Evolutionary conservation across 1,140 invertebrate species (phyloP), one percentile per base, ranked within the genome.

Genomic region (Zaprionus ornatus): DNA sequence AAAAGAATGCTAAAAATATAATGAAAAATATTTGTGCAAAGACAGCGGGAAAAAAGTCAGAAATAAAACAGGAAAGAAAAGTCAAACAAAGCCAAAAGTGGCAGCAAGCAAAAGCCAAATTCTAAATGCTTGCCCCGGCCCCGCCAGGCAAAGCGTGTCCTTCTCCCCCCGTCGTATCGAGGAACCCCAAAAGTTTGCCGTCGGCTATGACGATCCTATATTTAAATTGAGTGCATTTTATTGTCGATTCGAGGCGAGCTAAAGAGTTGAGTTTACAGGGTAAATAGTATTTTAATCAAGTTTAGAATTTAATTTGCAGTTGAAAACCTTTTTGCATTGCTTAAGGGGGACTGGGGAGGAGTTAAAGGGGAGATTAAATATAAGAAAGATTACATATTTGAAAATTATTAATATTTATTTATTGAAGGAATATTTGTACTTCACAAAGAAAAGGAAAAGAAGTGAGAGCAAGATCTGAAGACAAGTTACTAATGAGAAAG

Each of bases 11-110:
- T 45, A 45, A 17, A 45, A 45, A 45, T 45, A 74, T 62, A 74
- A 74, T 74, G 65, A 75, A 72, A 72, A 76, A 72, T 72, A 65
- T 72, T 76, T 67, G 52, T 55, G 64, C 64, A 77, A 69, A 73
- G 74, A 65, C 69, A 66, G 17, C 7, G 29, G 54, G 12, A 32
- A 52, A 52, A 52, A 52, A 25, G 13, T 52, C 19, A 52, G 21
- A 25, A 52, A 52, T 45, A 50, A n/a, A 55, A 25, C 13, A 15
- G 52, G 4, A 29, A 25, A 7, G 25, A 23, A 56, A 56, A 56
- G 55, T 60, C 48, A 70, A 61, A 27, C 56, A 67, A 40, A 48
- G 21, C 9, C 45, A 52, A 66, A 48, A 55, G 1, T 19, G 50
- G 29, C 15, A 25, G 60, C 37, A 63, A 32, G 29, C 7, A 7